Conservation (phyloP, 2,797 vertebrate species). For the Streptopelia turtur region DNA sequence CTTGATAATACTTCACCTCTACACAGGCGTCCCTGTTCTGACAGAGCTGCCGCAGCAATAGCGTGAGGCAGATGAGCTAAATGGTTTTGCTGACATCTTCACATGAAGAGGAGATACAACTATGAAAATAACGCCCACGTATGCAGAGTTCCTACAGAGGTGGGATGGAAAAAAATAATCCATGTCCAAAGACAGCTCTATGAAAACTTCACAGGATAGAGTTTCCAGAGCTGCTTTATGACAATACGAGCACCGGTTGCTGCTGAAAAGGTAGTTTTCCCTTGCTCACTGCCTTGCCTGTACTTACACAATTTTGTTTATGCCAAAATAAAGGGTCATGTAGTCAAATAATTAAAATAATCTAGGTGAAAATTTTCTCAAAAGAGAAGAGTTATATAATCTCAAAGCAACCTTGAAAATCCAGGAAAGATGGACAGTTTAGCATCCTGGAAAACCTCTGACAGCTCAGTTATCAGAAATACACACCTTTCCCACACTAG, state of each 20-base stretch:
- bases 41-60: background rate
- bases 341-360: background rate
- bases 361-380: background rate
- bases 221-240: background rate
- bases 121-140: background rate
- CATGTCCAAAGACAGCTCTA: background rate
- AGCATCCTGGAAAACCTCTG: background rate
- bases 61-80: background rate
- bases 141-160: background rate
- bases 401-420: background rate
- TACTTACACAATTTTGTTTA: background rate
- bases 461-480: background rate
- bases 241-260: background rate
- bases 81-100: background rate
- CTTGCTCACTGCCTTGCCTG: fast-evolving
- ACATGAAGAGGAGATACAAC: background rate
- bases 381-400: background rate
- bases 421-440: background rate
- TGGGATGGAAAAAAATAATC: background rate
- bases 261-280: background rate
- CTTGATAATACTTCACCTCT: background rate
- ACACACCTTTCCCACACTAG: background rate
- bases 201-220: background rate
- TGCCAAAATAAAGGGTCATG: background rate
- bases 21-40: background rate